Percentiles rank a stretch among this genome's conserved stretches.
Conservation (phyloP, 2,888 invertebrate species). For the Iphiclides podalirius region DNA sequence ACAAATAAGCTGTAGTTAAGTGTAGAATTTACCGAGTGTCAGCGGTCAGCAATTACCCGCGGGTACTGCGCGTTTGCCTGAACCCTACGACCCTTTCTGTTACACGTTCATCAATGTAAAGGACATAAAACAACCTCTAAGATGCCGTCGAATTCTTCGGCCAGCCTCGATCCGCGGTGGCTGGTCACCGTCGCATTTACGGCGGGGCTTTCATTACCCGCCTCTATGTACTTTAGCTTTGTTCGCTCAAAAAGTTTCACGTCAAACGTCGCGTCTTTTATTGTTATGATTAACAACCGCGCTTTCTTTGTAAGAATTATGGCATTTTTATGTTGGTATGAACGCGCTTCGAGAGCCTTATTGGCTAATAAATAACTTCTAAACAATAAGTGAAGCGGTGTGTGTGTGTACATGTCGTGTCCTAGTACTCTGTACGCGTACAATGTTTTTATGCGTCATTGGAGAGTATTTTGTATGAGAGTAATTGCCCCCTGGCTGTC, state of each 20-base stretch:
- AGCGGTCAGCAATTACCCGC: constrained; percentile 27
- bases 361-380: constrained; percentile 23
- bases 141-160: constrained; percentile 47
- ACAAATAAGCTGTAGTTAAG: too few species aligned
- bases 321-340: constrained; percentile 17
- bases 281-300: constrained; percentile 37
- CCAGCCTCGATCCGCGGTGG: constrained; percentile 42
- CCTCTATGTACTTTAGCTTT: constrained; percentile 43
- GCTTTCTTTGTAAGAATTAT: constrained; percentile 24
- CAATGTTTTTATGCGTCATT: not conserved
- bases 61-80: constrained; percentile 14
- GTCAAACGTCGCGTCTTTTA: constrained; percentile 36
- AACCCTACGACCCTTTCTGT: constrained; percentile 45
- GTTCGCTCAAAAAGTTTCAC: constrained; percentile 34
- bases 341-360: constrained; percentile 9
- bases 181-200: constrained; percentile 57
- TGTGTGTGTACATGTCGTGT: not conserved
- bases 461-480: not conserved
- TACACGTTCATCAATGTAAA: constrained; percentile 64
- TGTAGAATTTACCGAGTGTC: constrained; percentile 28
- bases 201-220: constrained; percentile 50
- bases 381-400: constrained; percentile 13
- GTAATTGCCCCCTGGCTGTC: not conserved
- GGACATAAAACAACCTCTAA: constrained; percentile 49
- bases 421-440: constrained; percentile 2